Evolutionary conservation across 2,888 invertebrate genomes (phyloP), one percentile per base, ranked within the genome.

Genomic region (Megamerina dolium): DNA sequence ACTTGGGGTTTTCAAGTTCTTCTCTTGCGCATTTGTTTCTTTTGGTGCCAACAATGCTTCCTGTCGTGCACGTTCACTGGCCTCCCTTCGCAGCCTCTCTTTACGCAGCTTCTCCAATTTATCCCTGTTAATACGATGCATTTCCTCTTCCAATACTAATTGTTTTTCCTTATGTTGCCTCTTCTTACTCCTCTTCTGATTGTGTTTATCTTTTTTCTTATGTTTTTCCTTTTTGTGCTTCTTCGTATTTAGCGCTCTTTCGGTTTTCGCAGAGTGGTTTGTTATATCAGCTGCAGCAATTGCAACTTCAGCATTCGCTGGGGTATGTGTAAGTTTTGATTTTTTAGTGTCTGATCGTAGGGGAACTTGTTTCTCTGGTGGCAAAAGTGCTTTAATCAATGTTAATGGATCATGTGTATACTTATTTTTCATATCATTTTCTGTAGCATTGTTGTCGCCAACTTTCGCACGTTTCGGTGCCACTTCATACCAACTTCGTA

Each of bases 401-500:
- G 78, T 77, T 18, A 91, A 67, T 1, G 92, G 91, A 75, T 92
- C 91, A 54, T 82, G 71, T 13, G 74, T 61, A 52, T 75, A 66
- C 74, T 90, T 87, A 43, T 74, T 76, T 68, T 83, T 82, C 58
- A 78, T 73, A 57, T 78, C 76, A 12, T 80, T 70, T 75, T 88
- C 87, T 3, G 39, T 36, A 5, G 33, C 34, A 27, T 39, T 40
- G 2, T 33, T 33, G 1, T 36, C 33, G 1, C 38, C 57, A 0
- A 41, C 44, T 20, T 45, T 47, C 1, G 12, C 3, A 16, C 80
- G 70, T 26, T 78, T 74, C 33, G 87, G 87, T 17, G 77, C 68
- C 42, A 83, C 76, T 68, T 91, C 84, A 73, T 93, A 95, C 94
- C 95, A 95, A 57, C 87, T 89, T 57, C 80, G 81, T 60, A 86